Base-by-base conservation (phyloP, 2,888 invertebrate species). In the Drosophila percnosoma region DNA sequence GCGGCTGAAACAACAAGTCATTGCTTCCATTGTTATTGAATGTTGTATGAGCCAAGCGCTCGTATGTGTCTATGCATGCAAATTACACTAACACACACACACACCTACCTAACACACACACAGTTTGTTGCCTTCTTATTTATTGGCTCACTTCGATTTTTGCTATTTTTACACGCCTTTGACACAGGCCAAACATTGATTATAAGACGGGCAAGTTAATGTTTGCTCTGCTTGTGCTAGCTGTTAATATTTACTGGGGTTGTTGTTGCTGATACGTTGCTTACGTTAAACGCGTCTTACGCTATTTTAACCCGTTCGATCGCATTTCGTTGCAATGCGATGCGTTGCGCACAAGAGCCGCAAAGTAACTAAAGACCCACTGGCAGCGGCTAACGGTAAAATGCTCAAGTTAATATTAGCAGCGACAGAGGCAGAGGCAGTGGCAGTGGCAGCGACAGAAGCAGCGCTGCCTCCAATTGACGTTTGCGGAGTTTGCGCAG, bases 101-200 rank as follows among this genome's bases (percentile, higher is more conserved):
- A 60, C 45, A 42, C 33, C 33, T 11, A 33, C 33, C 33, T 33
- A 10, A 10, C 15, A 24, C 27, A 38, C 13, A 49, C 53, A 49
- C 53, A 61, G 65, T 53, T 79, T 62, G 67, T 57, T 78, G 45
- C 10, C 62, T 67, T 53, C 54, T 67, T 64, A 59, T 78, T 73
- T 78, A 77, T 77, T 69, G 60, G 63, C 57, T 77, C 57, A 67
- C 76, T 80, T 77, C 80, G 77, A 77, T 77, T 77, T 75, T 70
- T 68, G 59, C 66, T 77, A 77, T 80, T 80, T 77, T 75, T 77
- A 75, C 70, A 36, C 70, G 61, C 48, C 55, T 52, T 62, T 65
- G 61, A 66, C 65, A 74, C 57, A 66, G 36, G 52, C 48, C 62
- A 68, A 73, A 49, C 58, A 69, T 42, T 61, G 49, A 53, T 49